Evolutionary conservation across 2,113 vertebrate species (phyloP), one percentile per base, ranked within the genome.

Genomic region (Irena cyanogastra): DNA sequence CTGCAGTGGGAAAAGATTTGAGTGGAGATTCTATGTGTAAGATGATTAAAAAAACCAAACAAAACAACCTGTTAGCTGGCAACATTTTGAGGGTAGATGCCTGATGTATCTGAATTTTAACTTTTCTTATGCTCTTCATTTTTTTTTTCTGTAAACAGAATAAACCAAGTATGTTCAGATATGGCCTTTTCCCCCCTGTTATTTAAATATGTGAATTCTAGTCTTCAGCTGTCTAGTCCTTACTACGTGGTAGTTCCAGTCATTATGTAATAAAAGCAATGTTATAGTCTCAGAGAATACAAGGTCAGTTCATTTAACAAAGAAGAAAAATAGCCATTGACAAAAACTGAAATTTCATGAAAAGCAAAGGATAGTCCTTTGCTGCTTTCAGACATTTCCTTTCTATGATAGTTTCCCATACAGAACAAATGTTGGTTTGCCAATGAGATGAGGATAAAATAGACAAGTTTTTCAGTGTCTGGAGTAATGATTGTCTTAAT

Each of bases 371-470:
- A 56, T 11, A 63, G 68, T 70, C 35, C 49, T 92, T 83, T 57
- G 24, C 49, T 39, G 44, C 81, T 94, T 87, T 93, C 77, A 91
- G 45, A 30, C 45, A 1, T 91, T 93, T 76, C 42, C 82, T 89
- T 89, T 93, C 74, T 89, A 22, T 35, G 41, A 13, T 69, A 24
- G 61, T 91, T 90, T 91, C 87, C 80, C 65, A 84, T 80, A 69
- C n/a, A 54, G 42, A 95, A 93, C 56, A 61, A 89, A 76, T 82
- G 41, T 60, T 6, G 3, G 44, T 91, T 89, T 92, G 31, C 77
- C 35, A 76, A 3, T 56, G 49, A 78, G 52, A 79, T 56, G 56
- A 71, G 41, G 44, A 76, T 56, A 60, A 68, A 83, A 86, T 49
- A 49, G 60, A 68, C 23, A 61, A 47, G 26, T 82, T 89, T 95